Evolutionary conservation across 2,888 invertebrate genomes (phyloP).

Genomic region (Idaea biselata): DNA sequence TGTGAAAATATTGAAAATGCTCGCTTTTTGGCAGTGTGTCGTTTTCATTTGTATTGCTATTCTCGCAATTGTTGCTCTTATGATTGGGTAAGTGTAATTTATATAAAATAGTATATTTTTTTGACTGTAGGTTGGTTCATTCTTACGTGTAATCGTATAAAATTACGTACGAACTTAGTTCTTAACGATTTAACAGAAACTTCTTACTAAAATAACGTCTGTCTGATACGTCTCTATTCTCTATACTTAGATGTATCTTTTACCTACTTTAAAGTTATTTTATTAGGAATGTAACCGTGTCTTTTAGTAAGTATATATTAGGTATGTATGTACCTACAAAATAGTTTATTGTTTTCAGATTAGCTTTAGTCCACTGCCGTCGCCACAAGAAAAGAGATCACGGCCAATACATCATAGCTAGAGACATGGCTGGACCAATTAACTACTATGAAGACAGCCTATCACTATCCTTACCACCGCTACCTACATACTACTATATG

Average conservation of each 20-base stretch:
- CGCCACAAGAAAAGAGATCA: slow-evolving; percentile 8
- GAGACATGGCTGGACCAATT: slow-evolving; percentile 27
- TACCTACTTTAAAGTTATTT: too few species aligned
- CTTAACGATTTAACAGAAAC: too few species aligned
- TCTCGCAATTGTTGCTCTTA: slow-evolving; percentile 23
- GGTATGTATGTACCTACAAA: background rate
- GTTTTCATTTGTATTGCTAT: slow-evolving; percentile 26
- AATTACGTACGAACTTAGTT: too few species aligned
- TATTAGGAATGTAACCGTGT: background rate
- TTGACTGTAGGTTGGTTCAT: too few species aligned
- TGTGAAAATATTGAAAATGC: slow-evolving; percentile 23
- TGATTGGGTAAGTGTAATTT: slow-evolving; percentile 34
- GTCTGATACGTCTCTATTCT: too few species aligned
- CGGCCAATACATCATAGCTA: slow-evolving; percentile 17
- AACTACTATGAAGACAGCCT: slow-evolving; percentile 24
- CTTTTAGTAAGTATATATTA: background rate
- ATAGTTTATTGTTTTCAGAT: slow-evolving; percentile 26
- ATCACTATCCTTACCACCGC: slow-evolving; percentile 29
- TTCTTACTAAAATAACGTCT: slow-evolving; percentile 7
- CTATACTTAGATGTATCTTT: too few species aligned
- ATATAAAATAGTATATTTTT: too few species aligned
- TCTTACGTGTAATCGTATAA: too few species aligned
- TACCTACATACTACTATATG: slow-evolving; percentile 33
- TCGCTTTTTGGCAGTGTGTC: slow-evolving; percentile 32
- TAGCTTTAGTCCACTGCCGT: slow-evolving; percentile 32